Evolutionary conservation across 2,888 invertebrate genomes (phyloP), one percentile per base, ranked within the genome.

Genomic region (Morpho achilles): DNA sequence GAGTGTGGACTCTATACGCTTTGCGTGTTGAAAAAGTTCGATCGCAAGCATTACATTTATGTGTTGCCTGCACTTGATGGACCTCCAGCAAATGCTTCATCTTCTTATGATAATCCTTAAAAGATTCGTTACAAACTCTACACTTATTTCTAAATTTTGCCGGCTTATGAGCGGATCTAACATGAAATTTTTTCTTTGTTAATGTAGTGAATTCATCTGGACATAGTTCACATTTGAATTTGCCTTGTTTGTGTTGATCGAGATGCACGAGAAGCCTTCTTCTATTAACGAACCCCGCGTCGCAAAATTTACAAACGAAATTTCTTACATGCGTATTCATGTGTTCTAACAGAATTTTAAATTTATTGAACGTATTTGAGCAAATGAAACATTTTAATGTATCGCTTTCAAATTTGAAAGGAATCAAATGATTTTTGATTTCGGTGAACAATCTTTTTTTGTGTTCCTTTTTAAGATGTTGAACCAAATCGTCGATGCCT

Each of bases 121-220:
- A 80, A 44, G 60, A 62, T 62, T 77, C 72, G 2, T 63, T 61
- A 48, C 81, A 82, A 47, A 73, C 72, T 0, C 69, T 71, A 52
- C 82, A 82, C 64, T 69, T 76, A 3, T 64, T 67, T 3, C 69
- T 51, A 44, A 76, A 47, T 65, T 72, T 66, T 40, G 71, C 73
- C 6, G 65, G 71, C 53, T 77, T 68, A 40, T 84, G 89, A 1
- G 87, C 86, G 0, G 80, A 59, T 40, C 73, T 74, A 49, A 79
- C 77, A 47, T 89, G 89, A 0, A 77, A 67, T 47, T 77, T 77
- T 44, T 80, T 70, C 9, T 82, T 84, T 8, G 77, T 69, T 44
- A 72, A 69, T 0, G 82, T 82, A 1, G 74, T 69, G 41, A 78
- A 88, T 0, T 78, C 67, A 60, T 86, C 84, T 1, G 77, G 69